phyloP scores from a whole-genome alignment of 2,113 vertebrate species.

The Dasypus novemcinctus region DNA sequence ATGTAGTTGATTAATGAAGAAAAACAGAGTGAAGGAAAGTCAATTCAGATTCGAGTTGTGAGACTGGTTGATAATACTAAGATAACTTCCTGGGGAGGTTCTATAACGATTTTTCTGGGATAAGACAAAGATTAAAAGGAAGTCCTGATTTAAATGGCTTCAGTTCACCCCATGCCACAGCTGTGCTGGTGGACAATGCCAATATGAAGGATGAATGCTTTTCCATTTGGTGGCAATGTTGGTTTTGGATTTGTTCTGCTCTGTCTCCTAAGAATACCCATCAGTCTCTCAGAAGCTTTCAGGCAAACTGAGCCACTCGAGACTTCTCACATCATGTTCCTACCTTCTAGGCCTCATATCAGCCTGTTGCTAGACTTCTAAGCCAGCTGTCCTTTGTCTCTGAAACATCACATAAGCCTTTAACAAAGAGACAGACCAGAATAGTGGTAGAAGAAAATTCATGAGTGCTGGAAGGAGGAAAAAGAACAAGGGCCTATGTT shows the following conservation, averaged over 20 bases:
- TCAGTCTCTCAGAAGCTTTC: neutral
- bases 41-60: neutral
- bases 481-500: neutral
- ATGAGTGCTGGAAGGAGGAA: neutral
- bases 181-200: neutral
- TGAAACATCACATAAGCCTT: neutral
- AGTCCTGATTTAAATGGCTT: neutral
- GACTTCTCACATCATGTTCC: neutral
- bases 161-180: neutral
- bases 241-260: neutral
- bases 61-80: neutral
- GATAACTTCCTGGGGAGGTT: neutral
- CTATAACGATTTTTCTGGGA: slow-evolving; percentile 17
- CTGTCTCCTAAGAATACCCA: slow-evolving; percentile 15
- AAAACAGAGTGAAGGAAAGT: neutral
- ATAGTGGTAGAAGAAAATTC: neutral
- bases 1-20: neutral
- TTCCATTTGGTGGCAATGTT: neutral
- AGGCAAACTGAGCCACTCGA: neutral
- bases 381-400: neutral
- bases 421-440: neutral
- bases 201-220: neutral
- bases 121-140: slow-evolving; percentile 35
- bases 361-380: neutral
- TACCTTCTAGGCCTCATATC: neutral